A percentile compares a stretch with the other conserved stretches of the same genome.
These are phyloP conservation scores for Proteles cristata DNA, from an alignment of 2,113 vertebrate species.

Conservation along the genomic window DNA sequence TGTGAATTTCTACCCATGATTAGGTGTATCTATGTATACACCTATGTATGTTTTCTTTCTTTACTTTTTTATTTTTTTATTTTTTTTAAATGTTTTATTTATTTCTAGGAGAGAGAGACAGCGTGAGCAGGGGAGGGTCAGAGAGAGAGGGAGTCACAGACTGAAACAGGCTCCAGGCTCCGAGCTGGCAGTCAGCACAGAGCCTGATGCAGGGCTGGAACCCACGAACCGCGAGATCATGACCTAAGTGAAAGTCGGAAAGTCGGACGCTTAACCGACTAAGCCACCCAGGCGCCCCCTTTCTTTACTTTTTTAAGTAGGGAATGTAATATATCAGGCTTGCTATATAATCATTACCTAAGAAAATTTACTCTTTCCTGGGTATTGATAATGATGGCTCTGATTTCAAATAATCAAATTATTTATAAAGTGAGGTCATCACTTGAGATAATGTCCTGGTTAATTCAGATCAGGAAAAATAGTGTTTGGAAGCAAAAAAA, in stretches of 20 bases:
- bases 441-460: not conserved
- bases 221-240: too few relatives aligned
- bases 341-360: constrained; percentile 2
- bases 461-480: constrained; percentile 17
- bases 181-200: too few relatives aligned
- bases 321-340: not conserved
- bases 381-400: not conserved
- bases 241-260: too few relatives aligned
- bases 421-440: not conserved
- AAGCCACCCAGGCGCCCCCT: not conserved
- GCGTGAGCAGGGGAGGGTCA: too few relatives aligned
- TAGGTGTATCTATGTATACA: not conserved
- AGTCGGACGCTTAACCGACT: too few relatives aligned
- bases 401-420: constrained; percentile 43
- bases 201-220: too few relatives aligned
- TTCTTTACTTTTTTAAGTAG: constrained; percentile 39
- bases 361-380: constrained; percentile 21
- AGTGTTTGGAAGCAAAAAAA: not conserved
- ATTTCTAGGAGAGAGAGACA: too few relatives aligned
- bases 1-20: not conserved
- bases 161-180: too few relatives aligned
- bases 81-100: too few relatives aligned
- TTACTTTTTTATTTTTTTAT: not conserved
- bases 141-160: too few relatives aligned
- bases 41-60: not conserved